Evolutionary conservation across 2,888 invertebrate genomes (phyloP).

Genomic region (Hecatera dysodea): DNA sequence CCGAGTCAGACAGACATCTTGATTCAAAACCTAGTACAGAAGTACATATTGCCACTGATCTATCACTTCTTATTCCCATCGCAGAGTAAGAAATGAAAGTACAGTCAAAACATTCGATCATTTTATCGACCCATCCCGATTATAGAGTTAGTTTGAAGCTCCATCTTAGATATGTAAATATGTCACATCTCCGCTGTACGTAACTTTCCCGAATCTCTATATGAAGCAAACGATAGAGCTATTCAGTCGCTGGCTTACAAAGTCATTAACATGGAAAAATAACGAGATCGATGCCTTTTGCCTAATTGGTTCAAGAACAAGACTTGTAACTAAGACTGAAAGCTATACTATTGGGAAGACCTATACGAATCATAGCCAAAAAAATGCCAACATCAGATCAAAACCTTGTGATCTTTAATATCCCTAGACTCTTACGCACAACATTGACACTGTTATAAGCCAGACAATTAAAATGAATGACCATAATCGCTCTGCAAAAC

Average conservation of each 20-base stretch:
- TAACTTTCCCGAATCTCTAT: too few species aligned
- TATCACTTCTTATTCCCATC: neutral
- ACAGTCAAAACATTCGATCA: neutral
- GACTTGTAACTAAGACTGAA: too few species aligned
- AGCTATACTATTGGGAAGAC: too few species aligned
- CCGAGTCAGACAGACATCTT: slow-evolving; percentile 5
- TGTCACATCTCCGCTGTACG: too few species aligned
- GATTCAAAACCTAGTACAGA: neutral
- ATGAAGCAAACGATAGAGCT: too few species aligned
- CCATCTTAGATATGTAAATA: too few species aligned
- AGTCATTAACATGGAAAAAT: too few species aligned
- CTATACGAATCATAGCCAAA: too few species aligned
- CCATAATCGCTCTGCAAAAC: slow-evolving; percentile 26
- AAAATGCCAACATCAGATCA: neutral
- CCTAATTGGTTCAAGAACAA: too few species aligned
- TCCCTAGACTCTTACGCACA: neutral
- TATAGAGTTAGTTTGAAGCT: too few species aligned
- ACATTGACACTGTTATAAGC: slow-evolving; percentile 9
- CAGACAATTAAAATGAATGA: slow-evolving; percentile 18
- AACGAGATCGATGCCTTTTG: too few species aligned
- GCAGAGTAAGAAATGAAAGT: neutral
- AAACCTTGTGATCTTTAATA: neutral
- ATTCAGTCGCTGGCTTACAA: too few species aligned
- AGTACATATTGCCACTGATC: neutral
- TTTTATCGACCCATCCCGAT: neutral